These are phyloP conservation scores for Acrocephalus scirpaceus DNA, from an alignment of 2,797 vertebrate species.

Conservation along the genomic window DNA sequence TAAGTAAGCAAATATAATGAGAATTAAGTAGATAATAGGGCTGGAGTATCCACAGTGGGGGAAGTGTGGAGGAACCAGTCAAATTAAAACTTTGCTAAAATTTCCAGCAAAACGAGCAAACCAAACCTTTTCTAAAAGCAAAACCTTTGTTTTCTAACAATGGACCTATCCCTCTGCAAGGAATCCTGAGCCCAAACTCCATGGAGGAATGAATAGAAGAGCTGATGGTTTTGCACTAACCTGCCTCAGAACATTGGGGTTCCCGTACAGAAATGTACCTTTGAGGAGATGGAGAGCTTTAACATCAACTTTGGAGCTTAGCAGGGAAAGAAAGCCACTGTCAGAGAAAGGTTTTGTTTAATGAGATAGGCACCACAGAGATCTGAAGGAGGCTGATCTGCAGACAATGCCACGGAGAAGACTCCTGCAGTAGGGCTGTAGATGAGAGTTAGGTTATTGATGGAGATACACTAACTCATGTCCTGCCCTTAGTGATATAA, in stretches of 20 bases:
- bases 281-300: neutral
- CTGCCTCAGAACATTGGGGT: neutral
- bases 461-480: neutral
- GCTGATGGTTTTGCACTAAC: neutral
- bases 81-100: neutral
- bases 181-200: neutral
- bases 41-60: neutral
- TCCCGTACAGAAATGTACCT: neutral
- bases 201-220: neutral
- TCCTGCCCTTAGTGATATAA: neutral
- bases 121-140: neutral
- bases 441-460: neutral
- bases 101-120: neutral
- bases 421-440: neutral
- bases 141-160: neutral
- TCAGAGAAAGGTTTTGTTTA: neutral
- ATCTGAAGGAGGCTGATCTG: neutral
- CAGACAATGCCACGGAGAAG: rapidly evolving
- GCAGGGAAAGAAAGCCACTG: neutral
- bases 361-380: neutral
- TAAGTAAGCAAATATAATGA: neutral
- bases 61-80: neutral
- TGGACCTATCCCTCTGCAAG: neutral
- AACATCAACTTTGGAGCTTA: neutral
- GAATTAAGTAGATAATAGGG: neutral